Evolutionary conservation across 2,888 invertebrate species (phyloP), one percentile per base, ranked within the genome.

Genomic region (Lithophane leautieri): DNA sequence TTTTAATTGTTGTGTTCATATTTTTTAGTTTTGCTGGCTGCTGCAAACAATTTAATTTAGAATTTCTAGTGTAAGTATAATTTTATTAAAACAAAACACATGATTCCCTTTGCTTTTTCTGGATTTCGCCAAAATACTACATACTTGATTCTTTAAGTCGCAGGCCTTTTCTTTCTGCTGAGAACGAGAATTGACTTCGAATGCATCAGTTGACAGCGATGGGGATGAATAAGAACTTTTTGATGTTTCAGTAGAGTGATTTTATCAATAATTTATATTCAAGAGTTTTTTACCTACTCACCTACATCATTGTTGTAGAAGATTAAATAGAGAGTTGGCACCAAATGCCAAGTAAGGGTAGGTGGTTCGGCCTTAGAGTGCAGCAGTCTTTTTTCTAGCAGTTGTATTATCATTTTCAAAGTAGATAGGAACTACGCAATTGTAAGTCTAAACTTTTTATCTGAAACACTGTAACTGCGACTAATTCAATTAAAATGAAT

Each of bases 401-500:
- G 12, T n/a, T 44, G 28, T 7, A 28, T 58, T 34, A 34, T 62
- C 19, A 56, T 56, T 11, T 34, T n/a, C 22, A 28, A 44, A 54
- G 8, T 40, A 52, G 8, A 52, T 56, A 25, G 22, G 11, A 34
- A 42, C n/a, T 50, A 58, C 28, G 16, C 9, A 25, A n/a, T 63
- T 40, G 34, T 47, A 19, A 58, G 19, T 65, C 16, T 0, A 42
- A 47, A 4, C 28, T 58, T 58, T 58, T 70, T 54, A 50, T 22
- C 50, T 19, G n/a, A 68, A 70, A 60, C 22, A 68, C 42, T n/a
- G 47, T 34, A 69, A 63, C 60, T 73, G 71, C 40, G 44, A 72
- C 72, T 79, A 84, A 87, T 87, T 87, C 73, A 76, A 80, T 84
- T 60, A 85, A 76, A 76, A 47, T 65, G 69, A 71, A 73, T 72